These are phyloP conservation scores for Caradrina kadenii DNA, from an alignment of 2,888 invertebrate species.

Conservation along the genomic window DNA sequence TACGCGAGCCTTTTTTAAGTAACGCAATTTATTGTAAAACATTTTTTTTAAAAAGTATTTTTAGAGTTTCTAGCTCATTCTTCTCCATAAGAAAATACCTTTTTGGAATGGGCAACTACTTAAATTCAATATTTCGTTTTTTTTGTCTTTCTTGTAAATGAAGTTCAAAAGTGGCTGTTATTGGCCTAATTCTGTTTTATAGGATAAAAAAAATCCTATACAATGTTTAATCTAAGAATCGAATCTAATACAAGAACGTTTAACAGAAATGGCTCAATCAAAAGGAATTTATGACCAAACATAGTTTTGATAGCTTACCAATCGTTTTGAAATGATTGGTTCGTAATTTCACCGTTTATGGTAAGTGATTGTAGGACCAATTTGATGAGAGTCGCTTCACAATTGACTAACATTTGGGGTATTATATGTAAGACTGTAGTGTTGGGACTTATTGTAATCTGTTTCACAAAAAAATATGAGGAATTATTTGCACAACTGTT, in stretches of 20 bases:
- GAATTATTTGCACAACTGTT: too few relatives aligned
- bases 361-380: neutral
- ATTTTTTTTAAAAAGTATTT: too few relatives aligned
- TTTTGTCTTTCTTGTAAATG: too few relatives aligned
- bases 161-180: too few relatives aligned
- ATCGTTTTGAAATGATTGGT: slow-evolving; percentile 5
- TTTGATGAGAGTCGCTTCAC: neutral
- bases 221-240: slow-evolving; percentile 1
- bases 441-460: too few relatives aligned
- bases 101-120: too few relatives aligned
- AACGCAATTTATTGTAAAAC: too few relatives aligned
- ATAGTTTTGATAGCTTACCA: neutral
- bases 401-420: neutral
- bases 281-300: slow-evolving; percentile 23
- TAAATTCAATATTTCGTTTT: too few relatives aligned
- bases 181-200: too few relatives aligned
- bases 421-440: neutral
- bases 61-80: too few relatives aligned
- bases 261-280: slow-evolving; percentile 27
- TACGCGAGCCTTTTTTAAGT: neutral
- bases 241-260: neutral
- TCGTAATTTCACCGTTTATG: neutral
- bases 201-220: neutral
- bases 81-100: too few relatives aligned
- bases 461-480: too few relatives aligned